These are phyloP conservation scores for Diglossa brunneiventris DNA, from an alignment of 2,113 vertebrate species.

Conservation along the genomic window DNA sequence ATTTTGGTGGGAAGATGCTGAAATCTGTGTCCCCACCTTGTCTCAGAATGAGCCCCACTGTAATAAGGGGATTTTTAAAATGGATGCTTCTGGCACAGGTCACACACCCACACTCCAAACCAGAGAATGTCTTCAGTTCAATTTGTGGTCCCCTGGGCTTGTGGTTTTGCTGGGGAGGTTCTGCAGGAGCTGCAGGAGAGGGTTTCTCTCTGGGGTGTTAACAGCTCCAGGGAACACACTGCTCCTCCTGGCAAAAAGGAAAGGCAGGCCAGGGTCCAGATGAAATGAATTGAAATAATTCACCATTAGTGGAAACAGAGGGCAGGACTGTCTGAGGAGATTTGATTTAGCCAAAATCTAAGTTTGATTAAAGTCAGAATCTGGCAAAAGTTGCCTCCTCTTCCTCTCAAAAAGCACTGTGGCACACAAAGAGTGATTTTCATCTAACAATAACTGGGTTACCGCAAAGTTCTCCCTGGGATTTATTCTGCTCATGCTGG, in stretches of 20 bases:
- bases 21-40: neutral
- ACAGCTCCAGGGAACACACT: neutral
- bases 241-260: neutral
- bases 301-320: neutral
- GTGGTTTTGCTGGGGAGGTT: neutral
- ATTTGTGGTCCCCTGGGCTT: neutral
- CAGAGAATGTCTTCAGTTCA: neutral
- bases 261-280: neutral
- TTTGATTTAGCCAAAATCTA: neutral
- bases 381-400: neutral
- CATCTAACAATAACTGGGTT: neutral
- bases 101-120: neutral
- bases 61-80: neutral
- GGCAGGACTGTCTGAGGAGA: neutral
- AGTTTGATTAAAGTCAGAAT: neutral
- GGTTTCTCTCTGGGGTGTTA: neutral
- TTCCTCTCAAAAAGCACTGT: neutral
- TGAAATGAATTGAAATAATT: neutral
- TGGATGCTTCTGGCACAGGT: neutral
- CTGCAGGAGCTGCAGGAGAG: neutral
- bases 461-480: neutral
- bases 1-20: neutral
- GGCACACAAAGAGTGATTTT: neutral
- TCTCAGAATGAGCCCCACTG: neutral
- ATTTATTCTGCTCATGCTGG: neutral